These are phyloP conservation scores for Rhabdomys dilectus DNA, from an alignment of 2,113 vertebrate genomes.

Conservation along the genomic window DNA sequence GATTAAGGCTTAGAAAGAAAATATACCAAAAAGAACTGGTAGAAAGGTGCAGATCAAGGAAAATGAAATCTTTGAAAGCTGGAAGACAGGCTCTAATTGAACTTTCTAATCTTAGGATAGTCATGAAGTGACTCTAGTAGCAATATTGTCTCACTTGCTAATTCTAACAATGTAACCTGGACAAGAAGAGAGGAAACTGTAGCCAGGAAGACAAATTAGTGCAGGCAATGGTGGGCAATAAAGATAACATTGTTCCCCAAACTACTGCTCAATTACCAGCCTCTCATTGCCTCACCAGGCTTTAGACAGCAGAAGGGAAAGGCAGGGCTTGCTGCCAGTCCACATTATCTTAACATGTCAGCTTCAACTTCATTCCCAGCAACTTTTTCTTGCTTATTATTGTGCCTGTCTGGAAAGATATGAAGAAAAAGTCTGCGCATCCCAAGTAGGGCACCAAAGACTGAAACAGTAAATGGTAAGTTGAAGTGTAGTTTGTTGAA, in stretches of 20 bases:
- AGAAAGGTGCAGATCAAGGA: constrained; percentile 15
- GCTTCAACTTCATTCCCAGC: constrained; percentile 3
- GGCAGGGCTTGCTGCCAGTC: neutral
- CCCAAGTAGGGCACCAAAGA: neutral
- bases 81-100: constrained; percentile 22
- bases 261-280: neutral
- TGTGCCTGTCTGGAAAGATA: neutral
- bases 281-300: neutral
- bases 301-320: constrained; percentile 20
- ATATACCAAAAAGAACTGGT: neutral
- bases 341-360: neutral
- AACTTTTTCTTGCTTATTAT: neutral
- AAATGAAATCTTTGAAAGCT: neutral
- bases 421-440: neutral
- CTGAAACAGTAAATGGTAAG: neutral
- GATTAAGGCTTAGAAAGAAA: neutral
- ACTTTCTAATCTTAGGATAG: constrained; percentile 28
- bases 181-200: neutral
- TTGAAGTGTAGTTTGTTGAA: neutral
- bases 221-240: neutral
- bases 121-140: neutral
- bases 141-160: constrained; percentile 3
- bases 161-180: constrained; percentile 10
- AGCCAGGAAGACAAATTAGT: neutral
- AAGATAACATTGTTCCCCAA: constrained; percentile 19